Percentiles rank a stretch among this genome's conserved stretches.
Conservation (phyloP, 2,113 vertebrate species). For the Xenopus laevis region DNA sequence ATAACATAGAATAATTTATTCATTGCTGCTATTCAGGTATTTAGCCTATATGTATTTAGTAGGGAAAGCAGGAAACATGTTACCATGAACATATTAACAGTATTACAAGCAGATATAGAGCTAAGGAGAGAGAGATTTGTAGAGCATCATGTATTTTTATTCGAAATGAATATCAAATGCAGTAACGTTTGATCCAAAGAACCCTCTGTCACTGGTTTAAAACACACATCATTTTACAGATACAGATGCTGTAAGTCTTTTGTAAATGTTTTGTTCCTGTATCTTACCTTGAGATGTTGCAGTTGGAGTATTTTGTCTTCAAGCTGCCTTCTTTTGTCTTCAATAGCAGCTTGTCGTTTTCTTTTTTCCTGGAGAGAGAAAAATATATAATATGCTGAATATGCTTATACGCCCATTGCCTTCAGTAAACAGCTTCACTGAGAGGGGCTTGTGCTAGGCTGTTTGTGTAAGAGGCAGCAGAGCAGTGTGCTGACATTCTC, state of each 20-base stretch:
- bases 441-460: slow-evolving; percentile 61
- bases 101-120: too few species aligned
- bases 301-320: slow-evolving; percentile 92
- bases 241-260: slow-evolving; percentile 41
- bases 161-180: too few species aligned
- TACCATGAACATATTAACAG: too few species aligned
- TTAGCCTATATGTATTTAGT: too few species aligned
- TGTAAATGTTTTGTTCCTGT: slow-evolving; percentile 45
- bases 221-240: slow-evolving; percentile 53
- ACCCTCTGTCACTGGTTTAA: too few species aligned
- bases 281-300: slow-evolving; percentile 93
- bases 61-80: too few species aligned
- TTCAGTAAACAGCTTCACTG: slow-evolving; percentile 47
- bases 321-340: slow-evolving; percentile 88
- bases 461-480: slow-evolving; percentile 46
- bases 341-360: slow-evolving; percentile 93
- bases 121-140: too few species aligned
- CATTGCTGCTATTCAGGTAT: too few species aligned
- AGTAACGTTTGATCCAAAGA: too few species aligned
- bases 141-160: too few species aligned
- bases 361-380: slow-evolving; percentile 82
- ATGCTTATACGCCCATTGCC: slow-evolving; percentile 50
- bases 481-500: slow-evolving; percentile 54
- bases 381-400: slow-evolving; percentile 52
- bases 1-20: too few species aligned